Evolutionary conservation across 2,797 vertebrate genomes (phyloP).

Genomic region (Anguilla anguilla): DNA sequence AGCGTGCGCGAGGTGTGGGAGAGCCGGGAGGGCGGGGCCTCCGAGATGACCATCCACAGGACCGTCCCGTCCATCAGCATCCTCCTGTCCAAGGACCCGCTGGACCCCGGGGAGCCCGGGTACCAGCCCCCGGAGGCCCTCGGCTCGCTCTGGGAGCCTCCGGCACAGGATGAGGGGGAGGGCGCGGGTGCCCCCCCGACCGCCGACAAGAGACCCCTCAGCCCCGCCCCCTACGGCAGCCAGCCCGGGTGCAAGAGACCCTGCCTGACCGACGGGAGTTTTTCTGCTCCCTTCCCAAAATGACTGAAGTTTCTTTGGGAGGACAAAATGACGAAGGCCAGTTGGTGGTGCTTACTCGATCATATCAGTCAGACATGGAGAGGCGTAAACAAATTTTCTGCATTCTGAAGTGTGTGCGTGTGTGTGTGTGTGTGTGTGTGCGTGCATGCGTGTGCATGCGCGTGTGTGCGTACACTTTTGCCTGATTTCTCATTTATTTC

Average conservation of each 20-base stretch:
- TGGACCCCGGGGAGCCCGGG: conserved; percentile 82
- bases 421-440: neutral
- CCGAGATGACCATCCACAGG: conserved; percentile 75
- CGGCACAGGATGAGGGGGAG: conserved; percentile 35
- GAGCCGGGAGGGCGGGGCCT: conserved; percentile 60
- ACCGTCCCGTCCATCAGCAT: conserved; percentile 87
- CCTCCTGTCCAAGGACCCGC: conserved; percentile 87
- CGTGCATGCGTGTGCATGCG: neutral
- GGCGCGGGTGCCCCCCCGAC: neutral
- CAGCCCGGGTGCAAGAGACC: conserved; percentile 68
- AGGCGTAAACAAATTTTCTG: neutral
- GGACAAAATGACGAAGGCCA: neutral
- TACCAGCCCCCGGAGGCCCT: conserved; percentile 79
- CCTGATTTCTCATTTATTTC: neutral
- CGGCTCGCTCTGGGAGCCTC: conserved; percentile 33
- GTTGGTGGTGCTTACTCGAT: neutral
- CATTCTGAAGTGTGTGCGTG: neutral
- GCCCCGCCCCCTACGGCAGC: conserved; percentile 45
- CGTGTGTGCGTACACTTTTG: neutral
- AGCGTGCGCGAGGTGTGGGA: conserved; percentile 84
- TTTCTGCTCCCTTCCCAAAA: conserved; percentile 31
- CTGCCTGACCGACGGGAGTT: conserved; percentile 45
- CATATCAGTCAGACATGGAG: neutral
- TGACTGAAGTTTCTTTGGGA: neutral
- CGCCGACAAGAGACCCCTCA: conserved; percentile 58